Evolutionary conservation across 2,797 vertebrate genomes (phyloP).

Genomic region (Trichosurus vulpecula): DNA sequence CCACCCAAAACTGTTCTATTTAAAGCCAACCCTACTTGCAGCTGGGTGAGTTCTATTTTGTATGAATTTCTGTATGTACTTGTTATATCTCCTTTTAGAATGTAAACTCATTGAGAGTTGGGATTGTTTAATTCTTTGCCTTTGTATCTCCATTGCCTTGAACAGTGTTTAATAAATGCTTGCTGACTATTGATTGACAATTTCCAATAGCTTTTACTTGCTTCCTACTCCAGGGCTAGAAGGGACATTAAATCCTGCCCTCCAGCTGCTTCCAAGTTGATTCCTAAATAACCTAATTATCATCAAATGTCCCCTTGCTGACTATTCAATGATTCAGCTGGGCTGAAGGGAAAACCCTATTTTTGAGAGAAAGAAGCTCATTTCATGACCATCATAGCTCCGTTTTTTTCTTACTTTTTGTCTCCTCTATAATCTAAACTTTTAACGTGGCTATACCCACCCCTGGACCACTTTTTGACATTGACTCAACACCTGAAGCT

Average conservation of each 20-base stretch:
- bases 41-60: too few species aligned
- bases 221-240: not conserved
- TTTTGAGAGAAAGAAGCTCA: not conserved
- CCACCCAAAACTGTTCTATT: too few species aligned
- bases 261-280: not conserved
- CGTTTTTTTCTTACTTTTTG: not conserved
- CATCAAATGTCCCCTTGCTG: not conserved
- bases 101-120: not conserved
- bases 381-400: not conserved
- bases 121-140: not conserved
- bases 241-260: not conserved
- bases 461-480: not conserved
- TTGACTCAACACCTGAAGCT: not conserved
- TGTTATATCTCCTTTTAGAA: not conserved
- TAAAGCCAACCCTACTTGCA: too few species aligned
- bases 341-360: not conserved
- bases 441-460: not conserved
- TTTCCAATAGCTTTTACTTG: not conserved
- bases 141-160: not conserved
- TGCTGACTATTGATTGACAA: not conserved
- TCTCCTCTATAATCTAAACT: not conserved
- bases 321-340: not conserved
- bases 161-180: not conserved
- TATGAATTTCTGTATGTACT: too few species aligned
- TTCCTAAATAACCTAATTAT: not conserved